phyloP scores from a whole-genome alignment of 2,113 vertebrate species.

The Ibidorhyncha struthersii region DNA sequence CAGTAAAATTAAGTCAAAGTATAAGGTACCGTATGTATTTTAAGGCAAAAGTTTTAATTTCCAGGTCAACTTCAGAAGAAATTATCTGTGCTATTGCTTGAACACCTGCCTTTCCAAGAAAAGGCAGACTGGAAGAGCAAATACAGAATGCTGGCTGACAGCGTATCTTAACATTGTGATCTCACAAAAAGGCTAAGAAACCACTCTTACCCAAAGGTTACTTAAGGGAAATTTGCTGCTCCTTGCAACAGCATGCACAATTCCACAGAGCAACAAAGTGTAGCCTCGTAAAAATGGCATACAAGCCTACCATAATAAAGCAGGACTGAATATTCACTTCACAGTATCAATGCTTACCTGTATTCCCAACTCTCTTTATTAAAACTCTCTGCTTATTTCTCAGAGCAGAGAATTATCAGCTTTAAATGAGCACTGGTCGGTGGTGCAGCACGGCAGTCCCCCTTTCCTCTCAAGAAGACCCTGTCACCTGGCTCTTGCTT shows the following conservation, averaged over 20 bases:
- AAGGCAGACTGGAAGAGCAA: background rate
- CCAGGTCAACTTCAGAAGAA: background rate
- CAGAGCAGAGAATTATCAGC: background rate
- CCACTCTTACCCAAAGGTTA: background rate
- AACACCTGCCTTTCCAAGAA: background rate
- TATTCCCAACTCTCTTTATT: background rate
- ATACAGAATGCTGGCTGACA: background rate
- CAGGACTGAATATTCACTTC: background rate
- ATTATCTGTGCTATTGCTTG: background rate
- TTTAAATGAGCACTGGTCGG: background rate
- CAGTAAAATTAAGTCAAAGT: background rate
- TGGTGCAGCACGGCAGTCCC: background rate
- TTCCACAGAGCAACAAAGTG: background rate
- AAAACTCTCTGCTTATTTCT: background rate
- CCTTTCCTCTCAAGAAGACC: background rate
- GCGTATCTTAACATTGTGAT: background rate
- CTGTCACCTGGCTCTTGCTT: background rate
- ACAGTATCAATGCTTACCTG: background rate
- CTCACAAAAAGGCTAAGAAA: background rate
- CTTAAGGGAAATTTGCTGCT: background rate
- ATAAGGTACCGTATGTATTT: background rate
- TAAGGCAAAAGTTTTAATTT: background rate
- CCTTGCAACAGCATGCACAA: background rate
- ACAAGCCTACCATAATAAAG: background rate
- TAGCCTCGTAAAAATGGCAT: background rate